These are phyloP conservation scores for Leptogaster cylindrica DNA, from an alignment of 2,888 invertebrate genomes.

Conservation along the genomic window DNA sequence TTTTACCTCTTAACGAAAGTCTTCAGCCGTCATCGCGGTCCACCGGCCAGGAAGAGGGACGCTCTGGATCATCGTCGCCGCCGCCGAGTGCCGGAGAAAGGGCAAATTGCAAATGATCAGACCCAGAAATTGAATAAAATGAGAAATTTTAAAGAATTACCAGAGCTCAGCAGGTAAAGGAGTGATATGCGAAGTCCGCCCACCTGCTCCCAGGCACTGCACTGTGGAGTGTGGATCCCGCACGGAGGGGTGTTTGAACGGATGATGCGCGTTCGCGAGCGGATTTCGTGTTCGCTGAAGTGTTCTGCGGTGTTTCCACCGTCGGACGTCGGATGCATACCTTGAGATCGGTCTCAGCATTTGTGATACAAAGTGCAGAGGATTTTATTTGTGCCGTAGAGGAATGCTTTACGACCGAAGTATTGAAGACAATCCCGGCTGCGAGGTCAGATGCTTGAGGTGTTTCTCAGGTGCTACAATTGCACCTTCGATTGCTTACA, in stretches of 20 bases:
- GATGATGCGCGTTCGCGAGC: neutral
- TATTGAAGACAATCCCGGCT: too few species aligned
- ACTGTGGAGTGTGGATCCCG: neutral
- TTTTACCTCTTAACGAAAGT: conserved; percentile 34
- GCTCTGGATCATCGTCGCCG: neutral
- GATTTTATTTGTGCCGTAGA: too few species aligned
- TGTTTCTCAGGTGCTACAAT: too few species aligned
- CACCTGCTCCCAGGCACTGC: conserved; percentile 2
- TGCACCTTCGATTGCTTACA: too few species aligned
- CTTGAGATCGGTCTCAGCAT: too few species aligned
- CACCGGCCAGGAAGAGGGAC: neutral
- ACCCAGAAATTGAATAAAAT: conserved; percentile 41
- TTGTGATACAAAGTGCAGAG: too few species aligned
- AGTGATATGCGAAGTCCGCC: conserved; percentile 42
- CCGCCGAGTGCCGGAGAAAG: neutral
- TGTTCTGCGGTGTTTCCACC: neutral
- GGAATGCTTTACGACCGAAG: too few species aligned
- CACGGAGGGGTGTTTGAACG: neutral
- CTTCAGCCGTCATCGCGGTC: conserved; percentile 1
- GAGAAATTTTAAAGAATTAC: conserved; percentile 35
- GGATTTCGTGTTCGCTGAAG: neutral
- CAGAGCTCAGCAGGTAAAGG: conserved; percentile 28
- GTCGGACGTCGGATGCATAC: too few species aligned
- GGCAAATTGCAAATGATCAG: conserved; percentile 19
- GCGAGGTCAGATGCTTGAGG: too few species aligned